A percentile compares a stretch with the other conserved stretches of the same genome.
Conservation (phyloP, 1,140 invertebrate species). For the Drosophila paulistorum region DNA sequence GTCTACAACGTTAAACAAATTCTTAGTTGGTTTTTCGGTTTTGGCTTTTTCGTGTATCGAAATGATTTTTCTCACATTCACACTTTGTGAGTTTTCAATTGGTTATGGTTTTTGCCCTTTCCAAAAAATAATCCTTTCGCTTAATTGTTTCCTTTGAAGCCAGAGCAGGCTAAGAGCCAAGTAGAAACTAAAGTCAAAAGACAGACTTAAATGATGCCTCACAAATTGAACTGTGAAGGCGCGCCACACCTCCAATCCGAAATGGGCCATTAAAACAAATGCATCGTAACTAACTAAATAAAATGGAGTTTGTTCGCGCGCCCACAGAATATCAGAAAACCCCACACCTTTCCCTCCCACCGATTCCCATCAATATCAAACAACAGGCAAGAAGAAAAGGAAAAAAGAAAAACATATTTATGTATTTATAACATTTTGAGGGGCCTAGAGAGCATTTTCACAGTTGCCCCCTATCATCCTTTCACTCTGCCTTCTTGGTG, state of each 20-base stretch:
- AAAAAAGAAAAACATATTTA: conserved; percentile 10
- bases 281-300: conserved; percentile 33
- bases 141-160: conserved; percentile 43
- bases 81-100: conserved; percentile 6
- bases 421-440: conserved; percentile 6
- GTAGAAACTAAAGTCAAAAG: conserved; percentile 15
- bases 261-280: conserved; percentile 78
- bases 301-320: conserved; percentile 18
- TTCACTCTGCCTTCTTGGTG: conserved; percentile 27
- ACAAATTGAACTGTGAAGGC: conserved; percentile 71
- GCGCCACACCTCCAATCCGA: conserved; percentile 68
- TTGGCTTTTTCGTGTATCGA: neutral
- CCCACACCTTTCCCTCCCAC: conserved; percentile 10
- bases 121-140: conserved; percentile 49
- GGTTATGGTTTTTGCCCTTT: conserved; percentile 36
- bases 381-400: conserved; percentile 15
- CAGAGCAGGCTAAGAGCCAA: neutral
- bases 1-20: neutral
- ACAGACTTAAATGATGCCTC: conserved; percentile 67
- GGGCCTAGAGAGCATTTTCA: conserved; percentile 6
- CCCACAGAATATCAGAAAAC: conserved; percentile 40
- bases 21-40: conserved; percentile 4
- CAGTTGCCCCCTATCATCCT: conserved; percentile 13
- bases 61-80: conserved; percentile 24
- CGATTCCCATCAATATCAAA: conserved; percentile 8